Evolutionary conservation across 2,888 invertebrate genomes (phyloP), one percentile per base, ranked within the genome.

Genomic region (Drosophila peninsularis): DNA sequence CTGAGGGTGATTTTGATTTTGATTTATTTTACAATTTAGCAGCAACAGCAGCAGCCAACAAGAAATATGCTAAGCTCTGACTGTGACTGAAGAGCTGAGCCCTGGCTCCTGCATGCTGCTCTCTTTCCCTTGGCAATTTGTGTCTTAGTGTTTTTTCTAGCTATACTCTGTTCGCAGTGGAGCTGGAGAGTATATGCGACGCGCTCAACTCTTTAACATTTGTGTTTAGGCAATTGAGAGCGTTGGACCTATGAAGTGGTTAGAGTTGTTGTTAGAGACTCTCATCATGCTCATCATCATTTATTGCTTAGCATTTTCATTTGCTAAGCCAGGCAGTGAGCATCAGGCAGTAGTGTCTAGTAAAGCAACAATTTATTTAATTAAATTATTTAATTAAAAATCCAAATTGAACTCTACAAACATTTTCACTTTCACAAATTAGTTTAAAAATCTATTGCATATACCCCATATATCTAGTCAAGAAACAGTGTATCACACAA

Each of bases 11-110:
- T 53, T 74, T 70, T 75, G 86, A 87, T 87, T 87, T 82, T 82
- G 82, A 82, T 83, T 83, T 83, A 83, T 83, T 83, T 85, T 80
- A 82, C 86, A 82, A 83, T 88, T 85, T 83, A 74, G 82, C 82
- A 76, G 45, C 45, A 74, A 80, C 82, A 76, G 32, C 55, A 76
- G 67, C 69, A 83, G 34, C 55, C 52, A 67, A 60, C 66, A 68
- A 69, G 60, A 62, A 71, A 63, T 64, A 72, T 72, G 62, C 61
- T 85, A 71, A 80, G 70, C 81, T 71, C 64, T 69, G 66, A 71
- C 78, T 74, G 39, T 53, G 62, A 75, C 65, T 58, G 66, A 65
- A 10, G 53, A 54, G 45, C 54, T 50, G 24, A 56, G 56, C 54
- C 32, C 30, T 11, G 13, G 30, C 21, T 14, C 9, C 34, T 30